Base-by-base conservation (phyloP, 2,113 vertebrate species). In the Aviceda subcristata region DNA sequence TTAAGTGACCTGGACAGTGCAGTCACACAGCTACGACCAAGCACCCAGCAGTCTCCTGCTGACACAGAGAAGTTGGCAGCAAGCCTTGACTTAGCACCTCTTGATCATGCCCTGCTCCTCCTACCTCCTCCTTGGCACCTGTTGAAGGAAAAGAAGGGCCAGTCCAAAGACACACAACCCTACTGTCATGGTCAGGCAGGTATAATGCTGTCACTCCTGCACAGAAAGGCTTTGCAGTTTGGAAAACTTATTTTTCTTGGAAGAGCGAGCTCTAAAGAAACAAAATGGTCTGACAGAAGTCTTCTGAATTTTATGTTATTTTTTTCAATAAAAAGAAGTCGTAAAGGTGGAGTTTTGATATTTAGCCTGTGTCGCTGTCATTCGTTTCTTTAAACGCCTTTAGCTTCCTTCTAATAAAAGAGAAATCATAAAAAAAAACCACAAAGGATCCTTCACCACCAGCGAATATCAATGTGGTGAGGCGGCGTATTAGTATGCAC, bases 371-470 rank as follows among this genome's bases (percentile, higher is more conserved):
- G 80, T 60, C 38, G 4, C 43, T 96, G 86, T 72, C 86, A 66
- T 45, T 82, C 17, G 5, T 41, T 86, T 63, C 91, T 94, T 93
- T 91, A 94, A 92, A 88, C 3, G 55, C 77, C 82, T 97, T 97
- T 74, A 67, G 66, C 74, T 95, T 94, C 86, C 76, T 94, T 88
- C 91, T 95, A 95, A 97, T 92, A 96, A 88, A 96, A 96, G 81
- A 94, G 82, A 82, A 97, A 96, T 60, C 73, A 88, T 81, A 63
- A 90, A 91, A 95, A 90, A 83, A 3, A 4, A 1, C 56, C 94
- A 92, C 86, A 92, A 94, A 97, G 92, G 94, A 46, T 74, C 90
- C 92, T 69, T 69, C 36, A 69, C 62, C 6, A 4, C 10, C 13
- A 1, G 72, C 5, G 80, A 96, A 94, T 92, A 76, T 56, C 90